Percentiles rank a stretch among this genome's conserved stretches.
Evolutionary conservation across 2,797 vertebrate genomes (phyloP).

Genomic region (Pipistrellus nathusii): DNA sequence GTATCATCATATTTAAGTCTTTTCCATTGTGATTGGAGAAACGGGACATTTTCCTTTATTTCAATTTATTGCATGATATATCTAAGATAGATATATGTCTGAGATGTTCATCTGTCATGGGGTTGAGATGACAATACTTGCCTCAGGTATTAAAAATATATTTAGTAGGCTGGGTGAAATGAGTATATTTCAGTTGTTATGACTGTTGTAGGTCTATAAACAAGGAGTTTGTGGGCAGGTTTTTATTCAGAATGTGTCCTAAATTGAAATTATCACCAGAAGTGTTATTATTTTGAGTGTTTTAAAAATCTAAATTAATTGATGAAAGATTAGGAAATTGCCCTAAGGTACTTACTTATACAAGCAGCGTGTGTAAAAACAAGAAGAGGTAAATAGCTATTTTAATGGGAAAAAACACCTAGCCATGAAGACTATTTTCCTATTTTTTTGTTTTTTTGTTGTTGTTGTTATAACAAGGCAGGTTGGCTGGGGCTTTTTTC

Average conservation of each 20-base stretch:
- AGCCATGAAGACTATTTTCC: slow-evolving; percentile 58
- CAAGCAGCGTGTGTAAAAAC: slow-evolving; percentile 53
- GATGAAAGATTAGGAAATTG: slow-evolving; percentile 66
- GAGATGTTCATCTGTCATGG: not conserved
- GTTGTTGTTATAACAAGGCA: not conserved
- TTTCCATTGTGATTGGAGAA: not conserved
- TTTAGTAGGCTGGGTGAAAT: not conserved
- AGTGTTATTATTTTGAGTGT: slow-evolving; percentile 58
- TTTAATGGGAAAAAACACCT: slow-evolving; percentile 69
- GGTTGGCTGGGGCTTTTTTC: not conserved
- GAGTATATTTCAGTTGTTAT: slow-evolving; percentile 7
- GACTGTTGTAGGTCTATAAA: slow-evolving; percentile 21
- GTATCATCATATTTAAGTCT: not conserved
- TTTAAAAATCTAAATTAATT: slow-evolving; percentile 74
- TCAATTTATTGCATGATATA: slow-evolving; percentile 12
- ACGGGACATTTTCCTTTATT: not conserved
- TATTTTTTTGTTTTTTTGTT: slow-evolving; percentile 28
- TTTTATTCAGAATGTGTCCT: slow-evolving; percentile 51
- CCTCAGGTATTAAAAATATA: not conserved
- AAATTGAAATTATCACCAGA: slow-evolving; percentile 49
- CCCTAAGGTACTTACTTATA: slow-evolving; percentile 53
- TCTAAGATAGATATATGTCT: not conserved
- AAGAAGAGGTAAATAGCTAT: slow-evolving; percentile 66
- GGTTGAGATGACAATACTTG: not conserved
- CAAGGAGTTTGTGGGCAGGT: not conserved